Conservation (phyloP, 2,888 invertebrate genomes). For the Patella depressa region DNA sequence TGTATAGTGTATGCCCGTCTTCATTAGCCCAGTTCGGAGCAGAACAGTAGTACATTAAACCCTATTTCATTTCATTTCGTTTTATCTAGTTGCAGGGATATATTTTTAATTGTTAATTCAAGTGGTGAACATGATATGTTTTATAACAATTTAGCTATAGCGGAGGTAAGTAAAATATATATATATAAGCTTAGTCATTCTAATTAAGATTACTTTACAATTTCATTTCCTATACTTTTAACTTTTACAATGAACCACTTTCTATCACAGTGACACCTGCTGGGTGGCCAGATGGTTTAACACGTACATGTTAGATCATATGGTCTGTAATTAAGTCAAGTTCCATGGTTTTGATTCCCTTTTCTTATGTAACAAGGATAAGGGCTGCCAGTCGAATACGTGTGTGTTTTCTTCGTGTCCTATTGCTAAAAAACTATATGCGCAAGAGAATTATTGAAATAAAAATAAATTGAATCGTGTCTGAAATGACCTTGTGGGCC, state of each 20-base stretch:
- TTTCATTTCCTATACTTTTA: background rate
- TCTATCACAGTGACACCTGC: background rate
- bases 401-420: no score
- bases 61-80: background rate
- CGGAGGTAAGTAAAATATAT: background rate
- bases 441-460: no score
- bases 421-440: no score
- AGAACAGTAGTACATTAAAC: background rate
- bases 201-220: background rate
- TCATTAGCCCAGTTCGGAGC: background rate
- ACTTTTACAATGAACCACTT: no score
- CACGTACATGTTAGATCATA: no score
- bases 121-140: conserved; percentile 1
- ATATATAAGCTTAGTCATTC: background rate
- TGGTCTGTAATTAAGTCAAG: no score
- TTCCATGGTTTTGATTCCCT: no score
- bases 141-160: background rate
- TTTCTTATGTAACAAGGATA: no score
- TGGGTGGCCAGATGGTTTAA: background rate
- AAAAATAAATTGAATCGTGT: no score
- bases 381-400: no score
- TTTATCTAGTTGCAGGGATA: background rate
- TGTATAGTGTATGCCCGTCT: background rate
- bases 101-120: background rate
- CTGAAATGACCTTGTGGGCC: no score